A percentile compares a stretch with the other conserved stretches of the same genome.
These are phyloP conservation scores for Mantis religiosa DNA, from an alignment of 2,888 invertebrate species.

Conservation along the genomic window DNA sequence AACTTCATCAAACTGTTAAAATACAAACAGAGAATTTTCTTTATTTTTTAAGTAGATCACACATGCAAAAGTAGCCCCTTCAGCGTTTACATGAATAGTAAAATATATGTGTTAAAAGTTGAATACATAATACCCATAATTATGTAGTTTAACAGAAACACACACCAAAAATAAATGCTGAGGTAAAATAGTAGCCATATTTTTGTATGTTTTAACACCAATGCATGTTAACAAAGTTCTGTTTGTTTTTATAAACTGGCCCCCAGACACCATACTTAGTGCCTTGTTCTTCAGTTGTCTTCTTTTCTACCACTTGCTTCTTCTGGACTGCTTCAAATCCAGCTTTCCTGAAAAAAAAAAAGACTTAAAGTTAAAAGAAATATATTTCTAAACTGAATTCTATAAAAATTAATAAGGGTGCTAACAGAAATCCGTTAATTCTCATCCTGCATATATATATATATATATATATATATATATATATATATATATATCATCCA, in stretches of 20 bases:
- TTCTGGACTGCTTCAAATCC: constrained; percentile 36
- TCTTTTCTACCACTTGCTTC: constrained; percentile 29
- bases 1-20: too few relatives aligned
- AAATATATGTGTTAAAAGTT: neutral
- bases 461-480: too few relatives aligned
- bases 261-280: constrained; percentile 63
- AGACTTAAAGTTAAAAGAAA: neutral
- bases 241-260: constrained; percentile 67
- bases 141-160: neutral
- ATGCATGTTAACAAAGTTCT: constrained; percentile 69
- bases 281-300: neutral
- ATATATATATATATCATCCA: too few relatives aligned
- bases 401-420: too few relatives aligned
- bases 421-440: too few relatives aligned
- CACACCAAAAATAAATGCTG: neutral
- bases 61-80: neutral
- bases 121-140: neutral
- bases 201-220: constrained; percentile 46
- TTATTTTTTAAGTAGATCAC: neutral
- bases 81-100: neutral
- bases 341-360: constrained; percentile 39
- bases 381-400: too few relatives aligned
- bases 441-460: too few relatives aligned
- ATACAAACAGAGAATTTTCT: too few relatives aligned
- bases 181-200: neutral